Evolutionary conservation across 2,113 vertebrate genomes (phyloP).

Genomic region (Peromyscus californicus): DNA sequence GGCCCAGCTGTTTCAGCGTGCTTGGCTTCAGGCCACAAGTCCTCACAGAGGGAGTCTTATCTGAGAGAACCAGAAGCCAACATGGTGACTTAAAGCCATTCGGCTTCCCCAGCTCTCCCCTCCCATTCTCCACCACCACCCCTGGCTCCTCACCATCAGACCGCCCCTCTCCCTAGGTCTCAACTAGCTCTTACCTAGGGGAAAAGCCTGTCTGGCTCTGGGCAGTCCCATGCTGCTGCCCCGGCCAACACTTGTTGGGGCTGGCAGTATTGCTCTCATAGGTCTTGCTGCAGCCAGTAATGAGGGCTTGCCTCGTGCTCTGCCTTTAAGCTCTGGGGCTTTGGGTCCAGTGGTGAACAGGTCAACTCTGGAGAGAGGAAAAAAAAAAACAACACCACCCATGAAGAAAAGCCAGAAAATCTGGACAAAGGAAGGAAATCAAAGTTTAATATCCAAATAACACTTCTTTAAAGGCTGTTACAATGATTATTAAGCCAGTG

Average conservation of each 20-base stretch:
- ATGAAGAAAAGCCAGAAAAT: slow-evolving; percentile 27
- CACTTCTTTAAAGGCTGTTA: background rate
- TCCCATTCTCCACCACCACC: background rate
- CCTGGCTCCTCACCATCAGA: background rate
- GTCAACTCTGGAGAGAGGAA: slow-evolving; percentile 83
- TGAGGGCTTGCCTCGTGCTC: slow-evolving; percentile 86
- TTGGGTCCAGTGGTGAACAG: slow-evolving; percentile 80
- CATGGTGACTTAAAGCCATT: slow-evolving; percentile 48
- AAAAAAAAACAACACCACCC: slow-evolving; percentile 44
- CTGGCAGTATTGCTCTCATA: slow-evolving; percentile 95
- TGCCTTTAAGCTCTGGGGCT: slow-evolving; percentile 86
- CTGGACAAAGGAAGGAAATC: background rate
- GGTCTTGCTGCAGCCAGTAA: slow-evolving; percentile 91
- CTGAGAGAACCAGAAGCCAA: slow-evolving; percentile 81
- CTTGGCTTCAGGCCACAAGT: slow-evolving; percentile 94
- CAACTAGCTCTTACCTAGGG: slow-evolving; percentile 83
- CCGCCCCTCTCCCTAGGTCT: background rate
- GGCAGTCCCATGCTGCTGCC: slow-evolving; percentile 80
- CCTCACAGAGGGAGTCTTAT: slow-evolving; percentile 87
- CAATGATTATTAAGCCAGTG: slow-evolving; percentile 2
- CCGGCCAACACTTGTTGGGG: slow-evolving; percentile 88
- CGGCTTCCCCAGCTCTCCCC: background rate
- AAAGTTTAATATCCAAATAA: background rate
- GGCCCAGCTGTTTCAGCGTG: slow-evolving; percentile 93
- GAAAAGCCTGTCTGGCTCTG: slow-evolving; percentile 83